Conservation (phyloP, 2,113 vertebrate genomes). For the Sturnus vulgaris region DNA sequence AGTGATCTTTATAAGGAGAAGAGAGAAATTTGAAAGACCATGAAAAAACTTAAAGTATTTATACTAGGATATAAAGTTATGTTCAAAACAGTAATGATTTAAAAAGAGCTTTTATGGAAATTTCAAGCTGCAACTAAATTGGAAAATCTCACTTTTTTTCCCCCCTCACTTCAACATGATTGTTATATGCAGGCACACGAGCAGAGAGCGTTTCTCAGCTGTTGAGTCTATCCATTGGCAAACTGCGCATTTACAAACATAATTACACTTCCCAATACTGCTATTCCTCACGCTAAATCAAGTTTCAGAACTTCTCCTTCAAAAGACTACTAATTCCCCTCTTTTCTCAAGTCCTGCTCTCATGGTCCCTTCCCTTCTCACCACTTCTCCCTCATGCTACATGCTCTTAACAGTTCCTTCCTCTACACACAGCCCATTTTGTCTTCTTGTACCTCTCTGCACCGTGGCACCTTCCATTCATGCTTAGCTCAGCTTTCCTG, state of each 20-base stretch:
- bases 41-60: not conserved
- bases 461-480: not conserved
- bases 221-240: not conserved
- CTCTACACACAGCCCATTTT: not conserved
- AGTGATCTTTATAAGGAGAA: not conserved
- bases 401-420: not conserved
- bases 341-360: not conserved
- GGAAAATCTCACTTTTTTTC: not conserved
- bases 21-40: not conserved
- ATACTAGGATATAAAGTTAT: not conserved
- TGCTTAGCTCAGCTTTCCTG: not conserved
- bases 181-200: not conserved
- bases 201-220: not conserved
- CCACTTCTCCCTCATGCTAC: not conserved
- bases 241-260: not conserved
- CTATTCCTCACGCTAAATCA: not conserved
- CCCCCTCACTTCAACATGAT: not conserved
- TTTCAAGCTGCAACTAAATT: not conserved
- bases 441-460: not conserved
- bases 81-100: not conserved
- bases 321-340: not conserved
- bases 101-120: not conserved
- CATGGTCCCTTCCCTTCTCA: not conserved
- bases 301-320: not conserved
- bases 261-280: not conserved